Base-by-base conservation (phyloP, 2,888 invertebrate species). In the Proisotoma minuta region DNA sequence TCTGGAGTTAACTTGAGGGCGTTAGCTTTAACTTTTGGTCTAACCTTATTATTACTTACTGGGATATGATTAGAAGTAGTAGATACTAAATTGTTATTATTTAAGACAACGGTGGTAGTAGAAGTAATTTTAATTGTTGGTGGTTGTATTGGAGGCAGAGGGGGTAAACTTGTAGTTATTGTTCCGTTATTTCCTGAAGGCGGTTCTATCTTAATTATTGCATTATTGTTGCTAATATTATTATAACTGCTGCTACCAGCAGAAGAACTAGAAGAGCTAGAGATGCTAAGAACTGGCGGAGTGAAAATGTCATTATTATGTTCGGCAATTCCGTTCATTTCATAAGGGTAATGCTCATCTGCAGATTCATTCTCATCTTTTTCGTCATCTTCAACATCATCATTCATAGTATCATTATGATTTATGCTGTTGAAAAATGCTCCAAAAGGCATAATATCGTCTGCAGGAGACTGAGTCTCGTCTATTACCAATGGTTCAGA, bases 31-130 rank as follows among this genome's bases (percentile, higher is more conserved):
- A n/a, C 26, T 51, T 51, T 51, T 18, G n/a, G n/a, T n/a, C 28
- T 51, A 51, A 27, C 15, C 28, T 51, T 51, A 51, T 51, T 51
- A 28, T 27, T 51, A 26, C 51, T 28, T 51, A 27, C 18, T 20
- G 5, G 18, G n/a, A 43, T 3, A 20, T 51, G 51, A 27, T 51
- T 51, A 10, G 27, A 27, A 27, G 10, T 51, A 15, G 51, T 43
- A 24, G n/a, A n/a, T n/a, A n/a, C n/a, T n/a, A n/a, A n/a, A n/a
- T n/a, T n/a, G n/a, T n/a, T n/a, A n/a, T n/a, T n/a, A n/a, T n/a
- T n/a, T n/a, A n/a, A n/a, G n/a, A n/a, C n/a, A n/a, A n/a, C n/a
- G n/a, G n/a, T n/a, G n/a, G n/a, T n/a, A n/a, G n/a, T n/a, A n/a
- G n/a, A n/a, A n/a, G n/a, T n/a, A n/a, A n/a, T n/a, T n/a, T n/a